Evolutionary conservation across 1,140 invertebrate species (phyloP).

Genomic region (Drosophila willistoni): DNA sequence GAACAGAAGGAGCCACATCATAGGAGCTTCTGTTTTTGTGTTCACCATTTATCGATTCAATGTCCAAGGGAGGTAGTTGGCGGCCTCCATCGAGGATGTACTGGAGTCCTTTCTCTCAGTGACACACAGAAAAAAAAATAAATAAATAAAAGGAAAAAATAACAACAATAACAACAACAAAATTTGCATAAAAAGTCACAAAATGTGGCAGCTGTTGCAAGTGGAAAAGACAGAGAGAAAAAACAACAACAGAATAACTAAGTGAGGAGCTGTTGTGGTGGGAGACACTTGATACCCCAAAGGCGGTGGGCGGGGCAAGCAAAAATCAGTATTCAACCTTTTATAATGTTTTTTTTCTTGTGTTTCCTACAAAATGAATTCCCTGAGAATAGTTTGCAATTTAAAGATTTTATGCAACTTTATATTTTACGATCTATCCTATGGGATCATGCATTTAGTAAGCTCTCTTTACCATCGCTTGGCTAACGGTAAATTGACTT

Average conservation of each 20-base stretch:
- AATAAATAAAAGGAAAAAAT: not conserved
- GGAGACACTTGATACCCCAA: slow-evolving; percentile 1
- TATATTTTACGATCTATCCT: too few species aligned
- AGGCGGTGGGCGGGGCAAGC: not conserved
- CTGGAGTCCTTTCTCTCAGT: slow-evolving; percentile 22
- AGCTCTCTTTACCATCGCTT: too few species aligned
- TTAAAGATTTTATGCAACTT: slow-evolving; percentile 23
- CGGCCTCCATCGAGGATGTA: not conserved
- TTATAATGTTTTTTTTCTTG: not conserved
- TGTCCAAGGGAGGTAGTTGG: not conserved
- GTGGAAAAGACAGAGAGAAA: slow-evolving; percentile 18
- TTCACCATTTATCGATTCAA: slow-evolving; percentile 68
- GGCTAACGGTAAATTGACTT: too few species aligned
- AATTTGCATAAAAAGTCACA: slow-evolving; percentile 71
- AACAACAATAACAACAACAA: slow-evolving; percentile 50
- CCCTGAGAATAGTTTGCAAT: slow-evolving; percentile 29
- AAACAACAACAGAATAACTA: slow-evolving; percentile 59
- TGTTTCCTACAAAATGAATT: not conserved
- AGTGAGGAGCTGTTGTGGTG: slow-evolving; percentile 19
- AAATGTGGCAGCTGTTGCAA: slow-evolving; percentile 67
- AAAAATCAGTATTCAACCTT: not conserved
- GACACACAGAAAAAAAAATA: slow-evolving; percentile 57
- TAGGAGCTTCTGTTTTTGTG: slow-evolving; percentile 31
- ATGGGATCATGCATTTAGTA: too few species aligned
- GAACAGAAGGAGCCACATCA: slow-evolving; percentile 19